Conservation (phyloP, 1,140 invertebrate genomes). For the Cydia strobilella region DNA sequence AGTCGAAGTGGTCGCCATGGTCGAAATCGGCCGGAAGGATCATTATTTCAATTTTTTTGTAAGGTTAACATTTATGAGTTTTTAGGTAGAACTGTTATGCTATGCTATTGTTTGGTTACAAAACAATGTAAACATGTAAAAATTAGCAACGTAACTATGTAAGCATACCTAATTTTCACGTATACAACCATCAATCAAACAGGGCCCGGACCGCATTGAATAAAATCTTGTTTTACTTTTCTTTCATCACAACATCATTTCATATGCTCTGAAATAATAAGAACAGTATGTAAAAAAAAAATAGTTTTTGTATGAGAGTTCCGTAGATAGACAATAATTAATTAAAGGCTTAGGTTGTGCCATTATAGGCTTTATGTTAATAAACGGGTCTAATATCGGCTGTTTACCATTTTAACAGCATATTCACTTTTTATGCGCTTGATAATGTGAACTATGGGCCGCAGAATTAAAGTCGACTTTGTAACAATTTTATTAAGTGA, state of each 20-base stretch:
- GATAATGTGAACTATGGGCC: background rate
- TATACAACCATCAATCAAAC: no score
- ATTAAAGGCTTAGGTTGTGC: conserved; percentile 71
- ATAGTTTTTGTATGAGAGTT: conserved; percentile 45
- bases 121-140: conserved; percentile 36
- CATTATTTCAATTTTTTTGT: conserved; percentile 67
- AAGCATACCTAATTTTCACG: no score
- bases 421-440: background rate
- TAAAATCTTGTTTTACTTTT: background rate
- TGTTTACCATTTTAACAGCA: background rate
- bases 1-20: no score
- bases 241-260: background rate
- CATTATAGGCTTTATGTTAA: conserved; percentile 74
- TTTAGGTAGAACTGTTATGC: conserved; percentile 48
- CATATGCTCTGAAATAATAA: conserved; percentile 6
- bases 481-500: background rate
- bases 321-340: conserved; percentile 65
- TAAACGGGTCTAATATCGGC: conserved; percentile 61
- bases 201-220: no score
- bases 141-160: background rate
- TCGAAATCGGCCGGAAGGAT: no score
- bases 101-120: conserved; percentile 44
- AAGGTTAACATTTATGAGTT: conserved; percentile 76
- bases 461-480: background rate
- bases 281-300: conserved; percentile 45